Base-by-base conservation (phyloP, 1,140 invertebrate genomes). In the Zaprionus lachaisei region DNA sequence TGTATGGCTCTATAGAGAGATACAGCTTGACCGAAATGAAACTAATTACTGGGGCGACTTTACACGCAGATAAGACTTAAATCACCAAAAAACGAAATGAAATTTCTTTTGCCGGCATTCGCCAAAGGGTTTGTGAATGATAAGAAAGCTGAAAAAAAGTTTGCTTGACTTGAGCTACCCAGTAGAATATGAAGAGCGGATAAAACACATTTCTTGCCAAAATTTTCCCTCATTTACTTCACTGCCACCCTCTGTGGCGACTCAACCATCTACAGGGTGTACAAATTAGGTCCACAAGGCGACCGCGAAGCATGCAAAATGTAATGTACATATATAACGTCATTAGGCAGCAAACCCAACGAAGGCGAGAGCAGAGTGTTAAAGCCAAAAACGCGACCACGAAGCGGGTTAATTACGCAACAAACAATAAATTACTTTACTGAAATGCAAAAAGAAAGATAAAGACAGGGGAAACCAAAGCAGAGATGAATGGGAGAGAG, bases 41-140 rank as follows among this genome's bases (percentile, higher is more conserved):
- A 89, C 84, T 89, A 89, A 89, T 89, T 89, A 90, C 85, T 62
- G 56, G 81, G 69, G 63, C 69, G 85, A 79, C 75, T 90, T 89
- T 89, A 79, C 84, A 89, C 84, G 81, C 58, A 84, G 84, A 89
- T 90, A 89, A 90, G 81, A 77, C 84, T 87, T 77, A 74, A 90
- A 87, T 89, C 81, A 81, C 69, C 84, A 62, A 41, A 34, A 81
- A 84, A 67, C 67, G 70, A 83, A 87, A 81, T 77, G 72, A 72
- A 71, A 80, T 78, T 77, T 78, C 60, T 54, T 57, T 55, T 37
- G 24, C 37, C 51, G 22, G 38, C 22, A 38, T 55, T 57, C 15
- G 2, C 22, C 51, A 31, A 58, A 54, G 38, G 31, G 17, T 56
- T 49, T n/a, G 24, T 17, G n/a, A 17, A 14, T 38, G 47, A 51